Percentiles rank a stretch among this genome's conserved stretches.
Conservation (phyloP, 2,797 vertebrate species). For the Babyrousa celebensis region DNA sequence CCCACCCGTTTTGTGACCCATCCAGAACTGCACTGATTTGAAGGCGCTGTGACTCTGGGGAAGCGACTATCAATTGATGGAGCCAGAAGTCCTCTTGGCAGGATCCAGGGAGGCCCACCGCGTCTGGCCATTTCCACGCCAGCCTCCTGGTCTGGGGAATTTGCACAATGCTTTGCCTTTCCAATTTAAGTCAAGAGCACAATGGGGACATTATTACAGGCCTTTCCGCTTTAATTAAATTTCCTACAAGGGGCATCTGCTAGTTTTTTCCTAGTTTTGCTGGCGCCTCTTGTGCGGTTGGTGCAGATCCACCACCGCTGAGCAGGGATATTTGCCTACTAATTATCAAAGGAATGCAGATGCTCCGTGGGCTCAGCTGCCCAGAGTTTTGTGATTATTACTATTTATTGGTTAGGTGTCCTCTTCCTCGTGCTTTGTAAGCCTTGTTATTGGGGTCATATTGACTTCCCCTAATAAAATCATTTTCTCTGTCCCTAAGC, state of each 20-base stretch:
- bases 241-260: slow-evolving; percentile 21
- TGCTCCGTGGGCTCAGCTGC: neutral
- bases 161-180: neutral
- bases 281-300: neutral
- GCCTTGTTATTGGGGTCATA: neutral
- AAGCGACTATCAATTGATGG: neutral
- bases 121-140: neutral
- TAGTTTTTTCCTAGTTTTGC: slow-evolving; percentile 28
- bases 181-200: neutral
- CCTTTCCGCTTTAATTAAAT: slow-evolving; percentile 51
- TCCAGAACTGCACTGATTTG: neutral
- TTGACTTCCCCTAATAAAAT: slow-evolving; percentile 39
- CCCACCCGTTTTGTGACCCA: neutral
- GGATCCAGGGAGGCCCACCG: neutral
- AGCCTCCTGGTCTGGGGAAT: neutral
- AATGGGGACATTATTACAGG: neutral
- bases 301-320: neutral
- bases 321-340: neutral
- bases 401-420: neutral
- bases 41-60: neutral
- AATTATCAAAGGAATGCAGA: neutral
- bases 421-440: neutral
- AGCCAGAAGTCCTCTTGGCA: neutral
- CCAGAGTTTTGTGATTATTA: neutral
- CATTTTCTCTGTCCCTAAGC: neutral